Conservation (phyloP, 2,888 invertebrate genomes). For the Folsomia candida region DNA sequence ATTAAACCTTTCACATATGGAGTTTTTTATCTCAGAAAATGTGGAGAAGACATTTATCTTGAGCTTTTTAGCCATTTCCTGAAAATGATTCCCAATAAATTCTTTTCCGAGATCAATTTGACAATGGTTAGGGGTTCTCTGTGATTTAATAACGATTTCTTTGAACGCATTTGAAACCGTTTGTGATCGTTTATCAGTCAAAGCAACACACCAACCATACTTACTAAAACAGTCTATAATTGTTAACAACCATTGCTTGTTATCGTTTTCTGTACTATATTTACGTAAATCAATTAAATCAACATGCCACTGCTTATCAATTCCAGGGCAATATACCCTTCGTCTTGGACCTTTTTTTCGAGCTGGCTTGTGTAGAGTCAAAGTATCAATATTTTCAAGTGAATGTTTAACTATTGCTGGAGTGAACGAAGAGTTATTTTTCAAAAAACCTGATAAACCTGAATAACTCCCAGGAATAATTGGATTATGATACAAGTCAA, state of each 20-base stretch:
- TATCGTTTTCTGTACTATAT: not conserved
- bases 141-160: not conserved
- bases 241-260: constrained; percentile 17
- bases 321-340: constrained; percentile 6
- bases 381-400: constrained; percentile 6
- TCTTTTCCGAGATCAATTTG: constrained; percentile 22
- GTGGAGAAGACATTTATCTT: constrained; percentile 19
- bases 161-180: constrained; percentile 19
- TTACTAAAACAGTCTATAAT: constrained; percentile 21
- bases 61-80: not conserved
- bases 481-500: no score
- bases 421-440: not conserved
- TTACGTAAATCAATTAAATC: constrained; percentile 24
- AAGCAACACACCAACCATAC: not conserved
- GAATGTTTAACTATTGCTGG: constrained; percentile 8
- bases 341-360: constrained; percentile 13
- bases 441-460: no score
- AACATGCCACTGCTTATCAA: constrained; percentile 16
- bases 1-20: constrained; percentile 28
- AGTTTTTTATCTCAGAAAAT: constrained; percentile 22
- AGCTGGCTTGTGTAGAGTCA: constrained; percentile 21
- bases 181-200: constrained; percentile 19
- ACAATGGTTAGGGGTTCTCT: not conserved
- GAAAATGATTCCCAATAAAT: constrained; percentile 15
- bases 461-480: no score